Evolutionary conservation across 2,113 vertebrate genomes (phyloP), one percentile per base, ranked within the genome.

Genomic region (Salvelinus fontinalis): DNA sequence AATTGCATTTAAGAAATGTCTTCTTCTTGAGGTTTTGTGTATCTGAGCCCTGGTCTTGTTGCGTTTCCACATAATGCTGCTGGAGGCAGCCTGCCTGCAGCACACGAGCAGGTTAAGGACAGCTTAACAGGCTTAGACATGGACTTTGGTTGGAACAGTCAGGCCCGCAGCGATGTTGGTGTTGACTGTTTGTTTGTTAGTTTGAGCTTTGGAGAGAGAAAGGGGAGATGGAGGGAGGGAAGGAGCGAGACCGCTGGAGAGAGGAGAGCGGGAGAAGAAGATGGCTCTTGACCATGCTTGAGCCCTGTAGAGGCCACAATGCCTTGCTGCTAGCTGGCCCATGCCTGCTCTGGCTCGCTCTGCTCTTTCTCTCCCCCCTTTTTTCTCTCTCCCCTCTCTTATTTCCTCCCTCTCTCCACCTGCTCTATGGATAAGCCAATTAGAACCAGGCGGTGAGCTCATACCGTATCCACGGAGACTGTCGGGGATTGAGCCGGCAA

Each of bases 391-490:
- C 31, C 5, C 5, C 5, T 34, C 31, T 34, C 31, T 6, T 34
- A 34, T 34, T 34, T 34, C 31, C 65, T 70, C 51, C n/a, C 74
- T 69, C 9, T 22, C 66, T 44, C 48, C 66, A 49, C 49, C 67
- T 51, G 51, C 67, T 76, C 22, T 20, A 20, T 60, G 74, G 48
- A 57, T 76, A 69, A 70, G 51, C 81, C 84, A 79, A 79, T 86
- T 75, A 79, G 54, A 77, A 70, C 8, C 22, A 0, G 74, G 76
- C 82, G 9, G 73, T 86, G 82, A 84, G 80, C 72, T 86, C 86
- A 86, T 75, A n/a, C 5, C 20, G 80, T 86, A 73, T 49, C 81
- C 82, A 77, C 60, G 59, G 78, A 3, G 80, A 84, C 80, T 14
- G 11, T 66, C 54, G 73, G 48, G 72, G 3, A 51, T 13, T 16